Evolutionary conservation across 2,888 invertebrate species (phyloP), one percentile per base, ranked within the genome.

Genomic region (Lasioglossum malachurum): DNA sequence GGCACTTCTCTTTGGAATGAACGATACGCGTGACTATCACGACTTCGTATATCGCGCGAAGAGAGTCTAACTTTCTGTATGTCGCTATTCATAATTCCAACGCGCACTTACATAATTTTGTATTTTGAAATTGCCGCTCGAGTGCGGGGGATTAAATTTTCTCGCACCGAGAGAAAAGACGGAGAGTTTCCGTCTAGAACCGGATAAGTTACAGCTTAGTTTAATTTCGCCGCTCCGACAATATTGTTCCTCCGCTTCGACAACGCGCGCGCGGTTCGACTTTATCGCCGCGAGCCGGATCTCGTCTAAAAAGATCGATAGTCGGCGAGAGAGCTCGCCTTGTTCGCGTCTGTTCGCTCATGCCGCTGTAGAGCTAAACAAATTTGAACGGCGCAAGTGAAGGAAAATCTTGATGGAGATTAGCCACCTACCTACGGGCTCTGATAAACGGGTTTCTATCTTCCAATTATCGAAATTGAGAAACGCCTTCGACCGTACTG

Each of bases 361-460:
- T 2, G 7, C 16, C 0, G 5, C 27, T 16, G 16, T 31, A 14
- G 31, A 67, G 64, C 64, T 16, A 14, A 31, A 35, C 31, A 31
- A 81, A 86, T 82, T 75, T 83, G 80, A 53, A 23, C 53, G 2
- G 23, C 23, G 53, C 23, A 86, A 78, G 69, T 3, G 44, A 35
- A 69, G 60, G 60, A 60, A 60, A 60, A 60, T 27, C 60, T 14
- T 27, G 60, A n/a, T 27, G 14, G 60, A 27, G 53, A 53, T 53
- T 53, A 53, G 53, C 53, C 8, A 23, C 53, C 19, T 49, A 23
- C 49, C 49, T n/a, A 2, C 49, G 49, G 1, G 16, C 4, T 49
- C 49, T 19, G 19, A 49, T 19, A 49, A 49, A 19, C 49, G 49
- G 23, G 7, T 49, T 23, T 53, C 53, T 8, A 7, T 53, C 53